Evolutionary conservation across 2,797 vertebrate species (phyloP).

Genomic region (Manis pentadactyla): DNA sequence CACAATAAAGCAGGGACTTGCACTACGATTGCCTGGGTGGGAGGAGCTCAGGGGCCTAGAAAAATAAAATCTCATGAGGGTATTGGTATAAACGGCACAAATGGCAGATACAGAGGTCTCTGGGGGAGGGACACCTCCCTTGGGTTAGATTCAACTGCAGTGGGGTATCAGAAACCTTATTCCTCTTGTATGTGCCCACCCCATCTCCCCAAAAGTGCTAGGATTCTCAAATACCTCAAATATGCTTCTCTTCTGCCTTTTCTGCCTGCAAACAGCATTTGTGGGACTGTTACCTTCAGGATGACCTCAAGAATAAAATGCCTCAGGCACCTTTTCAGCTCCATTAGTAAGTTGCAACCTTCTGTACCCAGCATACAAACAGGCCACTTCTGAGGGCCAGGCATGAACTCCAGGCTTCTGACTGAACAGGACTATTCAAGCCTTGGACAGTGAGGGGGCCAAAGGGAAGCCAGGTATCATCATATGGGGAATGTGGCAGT

Average conservation of each 20-base stretch:
- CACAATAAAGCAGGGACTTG: neutral
- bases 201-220: neutral
- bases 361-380: neutral
- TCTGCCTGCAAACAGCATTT: neutral
- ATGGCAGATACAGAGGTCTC: neutral
- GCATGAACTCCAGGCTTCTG: accelerated
- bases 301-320: constrained; percentile 72
- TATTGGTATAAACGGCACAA: neutral
- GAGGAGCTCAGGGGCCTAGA: neutral
- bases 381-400: neutral
- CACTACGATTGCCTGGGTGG: accelerated
- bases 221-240: constrained; percentile 41
- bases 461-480: neutral
- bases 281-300: constrained; percentile 61
- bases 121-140: constrained; percentile 31
- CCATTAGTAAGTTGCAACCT: neutral
- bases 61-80: neutral
- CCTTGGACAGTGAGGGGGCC: neutral
- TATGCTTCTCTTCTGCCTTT: constrained; percentile 27
- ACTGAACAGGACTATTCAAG: neutral
- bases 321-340: constrained; percentile 40
- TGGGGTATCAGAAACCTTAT: constrained; percentile 40
- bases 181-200: neutral
- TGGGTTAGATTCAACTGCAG: constrained; percentile 35
- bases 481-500: neutral